phyloP scores from a whole-genome alignment of 64 coral and sea anemone genomes.

The Astreopora myriophthalma region DNA sequence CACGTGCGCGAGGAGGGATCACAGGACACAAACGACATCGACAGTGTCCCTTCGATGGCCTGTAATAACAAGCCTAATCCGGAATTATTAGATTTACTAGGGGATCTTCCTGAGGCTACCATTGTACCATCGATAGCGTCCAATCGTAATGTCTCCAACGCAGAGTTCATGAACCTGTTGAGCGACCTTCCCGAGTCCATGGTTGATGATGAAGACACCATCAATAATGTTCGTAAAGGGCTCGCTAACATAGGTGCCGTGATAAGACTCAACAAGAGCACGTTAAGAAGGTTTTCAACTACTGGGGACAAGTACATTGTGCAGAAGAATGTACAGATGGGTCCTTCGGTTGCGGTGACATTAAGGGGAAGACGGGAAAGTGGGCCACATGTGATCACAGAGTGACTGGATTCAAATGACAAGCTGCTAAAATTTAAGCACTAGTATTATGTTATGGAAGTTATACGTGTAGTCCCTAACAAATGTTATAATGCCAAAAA shows the following conservation, averaged over 20 bases:
- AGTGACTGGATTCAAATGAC: background rate
- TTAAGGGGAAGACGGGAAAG: conserved; percentile 33
- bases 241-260: conserved; percentile 81
- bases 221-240: conserved; percentile 75
- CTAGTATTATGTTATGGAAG: too few species aligned
- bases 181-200: conserved; percentile 75
- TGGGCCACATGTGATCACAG: background rate
- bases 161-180: conserved; percentile 48
- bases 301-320: conserved; percentile 91
- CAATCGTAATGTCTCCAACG: background rate
- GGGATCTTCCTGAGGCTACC: conserved; percentile 32
- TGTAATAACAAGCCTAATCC: background rate
- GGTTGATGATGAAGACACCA: conserved; percentile 88
- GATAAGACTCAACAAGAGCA: conserved; percentile 71
- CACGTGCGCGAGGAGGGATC: background rate
- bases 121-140: background rate
- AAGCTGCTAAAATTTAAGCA: too few species aligned
- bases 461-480: too few species aligned
- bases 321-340: conserved; percentile 69
- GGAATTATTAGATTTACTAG: conserved; percentile 64
- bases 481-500: too few species aligned
- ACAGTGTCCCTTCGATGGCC: conserved; percentile 3
- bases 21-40: background rate
- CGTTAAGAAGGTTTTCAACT: conserved; percentile 74
- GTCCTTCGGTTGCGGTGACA: conserved; percentile 69